Evolutionary conservation across 2,113 vertebrate species (phyloP).

Genomic region (Campylomormyrus numenius): DNA sequence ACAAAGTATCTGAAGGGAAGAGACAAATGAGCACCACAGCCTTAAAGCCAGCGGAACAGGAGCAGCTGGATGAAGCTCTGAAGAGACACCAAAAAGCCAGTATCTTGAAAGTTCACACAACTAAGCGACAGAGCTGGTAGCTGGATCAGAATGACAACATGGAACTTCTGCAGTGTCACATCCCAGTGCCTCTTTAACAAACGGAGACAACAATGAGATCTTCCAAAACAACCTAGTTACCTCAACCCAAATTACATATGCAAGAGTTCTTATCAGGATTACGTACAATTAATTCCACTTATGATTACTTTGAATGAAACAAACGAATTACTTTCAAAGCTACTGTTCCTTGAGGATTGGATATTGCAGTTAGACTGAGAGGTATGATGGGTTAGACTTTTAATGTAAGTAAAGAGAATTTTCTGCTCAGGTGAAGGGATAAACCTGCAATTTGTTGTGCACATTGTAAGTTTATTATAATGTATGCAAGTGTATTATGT

Average conservation of each 20-base stretch:
- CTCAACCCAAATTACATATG: background rate
- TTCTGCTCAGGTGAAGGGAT: background rate
- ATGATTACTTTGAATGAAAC: background rate
- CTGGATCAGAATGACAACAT: background rate
- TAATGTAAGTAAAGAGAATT: background rate
- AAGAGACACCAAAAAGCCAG: slow-evolving; percentile 77
- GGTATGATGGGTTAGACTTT: background rate
- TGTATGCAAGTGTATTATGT: background rate
- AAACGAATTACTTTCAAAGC: background rate
- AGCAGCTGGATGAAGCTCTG: slow-evolving; percentile 71
- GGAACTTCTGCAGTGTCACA: background rate
- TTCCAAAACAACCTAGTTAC: background rate
- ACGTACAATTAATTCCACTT: background rate
- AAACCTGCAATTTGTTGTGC: background rate
- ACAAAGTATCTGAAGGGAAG: slow-evolving; percentile 45
- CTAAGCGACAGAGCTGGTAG: slow-evolving; percentile 72
- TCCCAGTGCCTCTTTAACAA: background rate
- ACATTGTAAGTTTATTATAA: background rate
- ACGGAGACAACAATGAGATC: background rate
- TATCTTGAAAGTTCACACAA: slow-evolving; percentile 57
- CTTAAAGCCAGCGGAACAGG: slow-evolving; percentile 43
- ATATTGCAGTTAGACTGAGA: background rate
- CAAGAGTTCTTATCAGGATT: background rate
- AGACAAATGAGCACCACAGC: slow-evolving; percentile 20
- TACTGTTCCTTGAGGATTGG: background rate